Base-by-base conservation (phyloP, 1,140 invertebrate genomes). In the Atta cephalotes region DNA sequence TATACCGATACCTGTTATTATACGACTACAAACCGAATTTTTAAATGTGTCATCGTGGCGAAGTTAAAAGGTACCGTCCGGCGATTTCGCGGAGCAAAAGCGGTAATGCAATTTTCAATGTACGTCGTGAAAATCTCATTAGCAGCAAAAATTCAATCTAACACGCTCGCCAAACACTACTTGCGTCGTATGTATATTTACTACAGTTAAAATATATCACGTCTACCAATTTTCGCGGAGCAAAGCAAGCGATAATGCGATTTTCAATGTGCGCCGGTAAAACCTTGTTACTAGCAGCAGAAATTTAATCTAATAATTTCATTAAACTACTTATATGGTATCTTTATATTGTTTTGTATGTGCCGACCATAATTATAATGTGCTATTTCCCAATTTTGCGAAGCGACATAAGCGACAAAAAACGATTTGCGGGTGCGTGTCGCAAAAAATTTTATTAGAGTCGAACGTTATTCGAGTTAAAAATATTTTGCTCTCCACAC, bases 121-220 rank as follows among this genome's bases (percentile, higher is more conserved):
- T 76, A 84, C 80, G 80, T 84, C 56, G 80, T 58, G 70, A 76
- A 84, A 84, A 84, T 76, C 80, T 84, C 80, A 84, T 84, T 84
- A 84, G 70, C 70, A n/a, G 58, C 80, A 84, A 84, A 84, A 84
- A 84, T 84, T 84, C 70, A 84, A 84, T 84, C 80, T 76, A 76
- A 84, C 80, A 74, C 80, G 80, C 80, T 84, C 80, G 80, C 80
- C 80, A 84, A 84, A 84, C 80, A 84, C 80, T 84, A 74, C 80
- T 84, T 76, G 80, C 60, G 35, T 84, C 71, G 56, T 62, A 51
- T 51, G 80, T 84, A 62, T 84, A 84, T 84, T 84, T 84, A 74
- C 70, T 84, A 62, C 80, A 84, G 70, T 84, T 62, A 84, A 84
- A 84, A 84, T 84, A 84, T 84, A 84, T 84, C 80, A 70, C 45